Conservation (phyloP, 2,113 vertebrate species). For the Corythornis madagascariensis region DNA sequence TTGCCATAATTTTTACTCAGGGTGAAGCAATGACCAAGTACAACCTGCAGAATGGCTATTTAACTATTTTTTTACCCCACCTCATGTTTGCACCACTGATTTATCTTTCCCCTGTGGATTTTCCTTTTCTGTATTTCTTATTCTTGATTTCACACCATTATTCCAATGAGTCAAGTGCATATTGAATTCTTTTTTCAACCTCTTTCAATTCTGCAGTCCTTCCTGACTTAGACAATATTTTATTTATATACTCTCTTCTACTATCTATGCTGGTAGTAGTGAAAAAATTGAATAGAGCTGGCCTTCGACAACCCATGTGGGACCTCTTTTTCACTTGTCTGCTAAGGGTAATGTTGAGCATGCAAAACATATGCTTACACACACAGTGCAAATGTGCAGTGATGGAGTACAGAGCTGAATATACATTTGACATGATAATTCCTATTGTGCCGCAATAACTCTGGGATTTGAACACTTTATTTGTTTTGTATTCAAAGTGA, state of each 20-base stretch:
- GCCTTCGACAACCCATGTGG: not conserved
- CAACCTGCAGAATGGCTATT: not conserved
- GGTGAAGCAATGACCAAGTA: not conserved
- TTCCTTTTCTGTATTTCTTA: not conserved
- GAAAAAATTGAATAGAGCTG: not conserved
- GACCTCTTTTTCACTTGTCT: fast-evolving
- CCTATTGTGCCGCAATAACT: not conserved
- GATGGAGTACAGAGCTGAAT: not conserved
- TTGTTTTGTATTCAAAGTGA: constrained; percentile 21
- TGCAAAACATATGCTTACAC: not conserved
- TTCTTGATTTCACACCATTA: not conserved
- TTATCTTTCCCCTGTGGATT: not conserved
- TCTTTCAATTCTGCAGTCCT: not conserved
- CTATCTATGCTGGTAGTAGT: not conserved
- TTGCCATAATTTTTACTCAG: not conserved
- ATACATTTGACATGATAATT: not conserved
- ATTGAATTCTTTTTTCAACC: not conserved
- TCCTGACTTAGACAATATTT: not conserved
- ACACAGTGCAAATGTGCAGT: not conserved
- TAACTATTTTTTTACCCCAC: not conserved
- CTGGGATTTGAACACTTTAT: not conserved
- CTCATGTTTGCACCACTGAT: not conserved
- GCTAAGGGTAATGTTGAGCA: not conserved
- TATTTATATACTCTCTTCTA: not conserved
- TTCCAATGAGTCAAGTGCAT: not conserved